Percentiles rank a stretch among this genome's conserved stretches.
Conservation (phyloP, 2,113 vertebrate species). For the Carlito syrichta region DNA sequence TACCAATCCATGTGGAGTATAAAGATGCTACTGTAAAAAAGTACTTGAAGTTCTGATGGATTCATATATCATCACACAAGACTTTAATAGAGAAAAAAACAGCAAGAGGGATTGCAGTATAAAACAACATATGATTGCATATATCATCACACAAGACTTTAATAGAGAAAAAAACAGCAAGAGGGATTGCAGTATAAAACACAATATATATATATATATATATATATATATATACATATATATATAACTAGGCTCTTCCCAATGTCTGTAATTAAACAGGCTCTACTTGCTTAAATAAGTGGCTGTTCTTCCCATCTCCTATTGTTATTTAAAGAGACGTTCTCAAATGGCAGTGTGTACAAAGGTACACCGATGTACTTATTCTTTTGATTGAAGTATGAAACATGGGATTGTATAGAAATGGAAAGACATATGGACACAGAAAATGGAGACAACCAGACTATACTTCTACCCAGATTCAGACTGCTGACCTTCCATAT, state of each 20-base stretch:
- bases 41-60: not conserved
- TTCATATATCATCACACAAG: not conserved
- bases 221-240: too few species aligned
- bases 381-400: not conserved
- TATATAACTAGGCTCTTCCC: not conserved
- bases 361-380: not conserved
- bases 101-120: not conserved
- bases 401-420: not conserved
- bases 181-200: not conserved
- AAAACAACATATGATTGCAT: not conserved
- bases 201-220: too few species aligned
- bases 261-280: not conserved
- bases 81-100: not conserved
- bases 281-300: not conserved
- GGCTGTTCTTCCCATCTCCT: not conserved
- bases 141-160: not conserved
- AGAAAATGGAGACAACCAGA: not conserved
- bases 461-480: not conserved
- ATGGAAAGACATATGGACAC: not conserved
- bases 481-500: not conserved
- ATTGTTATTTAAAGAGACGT: not conserved
- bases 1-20: not conserved
- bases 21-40: not conserved
- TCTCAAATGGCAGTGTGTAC: not conserved
- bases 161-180: not conserved